These are phyloP conservation scores for Cynocephalus volans DNA, from an alignment of 2,113 vertebrate genomes.

Conservation along the genomic window DNA sequence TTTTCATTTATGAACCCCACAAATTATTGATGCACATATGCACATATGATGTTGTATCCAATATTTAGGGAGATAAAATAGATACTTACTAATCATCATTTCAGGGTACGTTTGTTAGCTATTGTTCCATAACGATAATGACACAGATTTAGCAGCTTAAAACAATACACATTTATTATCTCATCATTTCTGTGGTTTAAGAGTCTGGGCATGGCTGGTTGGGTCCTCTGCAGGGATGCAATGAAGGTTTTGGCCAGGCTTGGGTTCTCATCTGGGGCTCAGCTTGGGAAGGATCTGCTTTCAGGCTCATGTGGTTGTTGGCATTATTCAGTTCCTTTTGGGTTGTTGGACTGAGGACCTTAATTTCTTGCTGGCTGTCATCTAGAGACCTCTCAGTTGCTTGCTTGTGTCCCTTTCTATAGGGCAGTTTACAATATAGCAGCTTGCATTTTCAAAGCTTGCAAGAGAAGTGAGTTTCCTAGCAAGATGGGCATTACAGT, in stretches of 20 bases:
- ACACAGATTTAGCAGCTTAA: not conserved
- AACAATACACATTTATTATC: not conserved
- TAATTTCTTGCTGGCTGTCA: not conserved
- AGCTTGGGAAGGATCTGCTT: not conserved
- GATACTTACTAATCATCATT: not conserved
- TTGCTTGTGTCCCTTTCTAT: not conserved
- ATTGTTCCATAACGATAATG: not conserved
- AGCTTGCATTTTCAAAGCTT: constrained; percentile 8
- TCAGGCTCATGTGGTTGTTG: not conserved
- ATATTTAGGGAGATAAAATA: not conserved
- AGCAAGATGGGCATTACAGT: not conserved
- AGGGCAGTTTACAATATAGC: not conserved
- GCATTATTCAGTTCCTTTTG: not conserved
- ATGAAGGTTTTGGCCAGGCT: not conserved
- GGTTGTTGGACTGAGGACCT: not conserved
- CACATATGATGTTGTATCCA: not conserved
- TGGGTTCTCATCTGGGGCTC: not conserved
- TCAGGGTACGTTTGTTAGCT: not conserved
- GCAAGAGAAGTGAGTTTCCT: not conserved
- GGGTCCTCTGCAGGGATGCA: not conserved
- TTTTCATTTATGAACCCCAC: not conserved
- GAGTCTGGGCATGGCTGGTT: not conserved
- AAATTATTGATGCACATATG: constrained; percentile 1
- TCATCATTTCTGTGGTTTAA: not conserved
- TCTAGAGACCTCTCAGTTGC: not conserved